Conservation (phyloP, 2,113 vertebrate genomes). For the Kobus ellipsiprymnus region DNA sequence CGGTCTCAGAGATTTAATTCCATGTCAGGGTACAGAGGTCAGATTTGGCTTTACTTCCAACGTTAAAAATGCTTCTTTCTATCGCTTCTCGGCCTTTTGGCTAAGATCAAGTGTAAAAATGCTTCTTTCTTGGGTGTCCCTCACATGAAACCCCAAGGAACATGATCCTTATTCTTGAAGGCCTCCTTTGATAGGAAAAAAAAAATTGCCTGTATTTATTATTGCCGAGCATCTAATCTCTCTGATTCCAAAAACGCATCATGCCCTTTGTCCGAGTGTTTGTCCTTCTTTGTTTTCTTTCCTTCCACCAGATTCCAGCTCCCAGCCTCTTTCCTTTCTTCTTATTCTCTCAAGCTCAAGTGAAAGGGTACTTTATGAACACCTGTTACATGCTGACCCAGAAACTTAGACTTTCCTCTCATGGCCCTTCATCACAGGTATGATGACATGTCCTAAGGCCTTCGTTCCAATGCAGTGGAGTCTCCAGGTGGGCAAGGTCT, state of each 20-base stretch:
- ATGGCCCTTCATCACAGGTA: rapidly evolving
- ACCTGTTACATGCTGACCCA: neutral
- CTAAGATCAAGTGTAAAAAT: neutral
- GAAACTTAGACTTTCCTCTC: too few species aligned
- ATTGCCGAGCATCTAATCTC: neutral
- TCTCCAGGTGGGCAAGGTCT: neutral
- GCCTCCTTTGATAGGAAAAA: neutral
- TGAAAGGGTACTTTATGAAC: neutral
- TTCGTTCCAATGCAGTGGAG: rapidly evolving
- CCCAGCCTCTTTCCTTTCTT: neutral
- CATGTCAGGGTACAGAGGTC: neutral
- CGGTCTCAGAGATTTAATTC: neutral
- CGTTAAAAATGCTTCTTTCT: neutral
- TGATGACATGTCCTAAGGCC: neutral
- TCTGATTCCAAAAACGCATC: neutral
- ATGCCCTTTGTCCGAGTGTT: neutral
- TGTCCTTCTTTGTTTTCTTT: neutral
- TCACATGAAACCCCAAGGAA: neutral
- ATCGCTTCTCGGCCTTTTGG: too few species aligned
- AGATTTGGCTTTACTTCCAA: neutral
- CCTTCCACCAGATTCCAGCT: neutral
- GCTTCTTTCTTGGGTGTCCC: neutral
- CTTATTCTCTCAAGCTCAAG: neutral
- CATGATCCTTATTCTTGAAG: neutral
- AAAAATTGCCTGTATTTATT: rapidly evolving